A percentile compares a stretch with the other conserved stretches of the same genome.
These are phyloP conservation scores for Emberiza fucata DNA, from an alignment of 2,113 vertebrate species.

Conservation along the genomic window DNA sequence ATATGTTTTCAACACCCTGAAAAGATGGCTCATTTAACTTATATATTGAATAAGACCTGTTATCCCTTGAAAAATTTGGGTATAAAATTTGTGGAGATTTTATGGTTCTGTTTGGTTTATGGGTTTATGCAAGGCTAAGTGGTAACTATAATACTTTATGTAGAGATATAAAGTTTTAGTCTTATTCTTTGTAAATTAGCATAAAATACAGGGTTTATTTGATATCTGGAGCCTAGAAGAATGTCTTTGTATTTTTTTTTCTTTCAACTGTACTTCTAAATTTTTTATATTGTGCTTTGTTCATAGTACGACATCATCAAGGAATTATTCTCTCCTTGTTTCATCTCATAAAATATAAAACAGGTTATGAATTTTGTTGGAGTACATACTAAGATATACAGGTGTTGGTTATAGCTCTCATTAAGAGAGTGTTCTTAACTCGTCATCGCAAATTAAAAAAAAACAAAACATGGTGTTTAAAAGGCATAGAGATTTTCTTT, in stretches of 20 bases:
- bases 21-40: background rate
- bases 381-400: background rate
- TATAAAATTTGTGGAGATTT: background rate
- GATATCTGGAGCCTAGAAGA: background rate
- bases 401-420: background rate
- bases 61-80: background rate
- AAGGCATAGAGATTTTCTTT: background rate
- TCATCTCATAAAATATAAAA: background rate
- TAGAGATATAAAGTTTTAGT: background rate
- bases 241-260: background rate
- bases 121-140: background rate
- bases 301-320: background rate
- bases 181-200: background rate
- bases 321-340: background rate
- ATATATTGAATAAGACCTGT: background rate
- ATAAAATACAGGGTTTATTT: background rate
- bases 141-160: background rate
- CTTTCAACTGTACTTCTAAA: background rate
- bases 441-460: background rate
- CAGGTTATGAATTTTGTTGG: background rate
- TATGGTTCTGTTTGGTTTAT: background rate
- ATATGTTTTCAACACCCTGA: background rate
- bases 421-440: background rate
- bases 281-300: background rate
- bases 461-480: background rate